Conservation (phyloP, 2,113 vertebrate species). For the Amia ocellicauda region DNA sequence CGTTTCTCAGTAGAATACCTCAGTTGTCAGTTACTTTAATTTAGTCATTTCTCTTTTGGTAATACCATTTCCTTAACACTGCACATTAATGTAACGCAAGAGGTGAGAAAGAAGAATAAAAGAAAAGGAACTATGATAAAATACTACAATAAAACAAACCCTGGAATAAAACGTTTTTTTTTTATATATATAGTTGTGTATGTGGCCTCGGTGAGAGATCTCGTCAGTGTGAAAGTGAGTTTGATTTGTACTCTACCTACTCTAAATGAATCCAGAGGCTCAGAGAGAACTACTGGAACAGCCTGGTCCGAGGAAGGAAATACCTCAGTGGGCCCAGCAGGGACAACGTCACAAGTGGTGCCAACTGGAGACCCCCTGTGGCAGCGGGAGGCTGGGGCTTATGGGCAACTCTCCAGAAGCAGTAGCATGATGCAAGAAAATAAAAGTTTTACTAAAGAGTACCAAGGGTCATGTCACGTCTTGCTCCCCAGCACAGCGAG, state of each 20-base stretch:
- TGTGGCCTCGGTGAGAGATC: slow-evolving; percentile 35
- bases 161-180: slow-evolving; percentile 23
- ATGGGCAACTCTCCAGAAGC: no score
- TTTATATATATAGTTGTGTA: slow-evolving; percentile 10
- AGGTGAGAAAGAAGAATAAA: slow-evolving; percentile 15
- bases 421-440: no score
- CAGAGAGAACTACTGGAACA: slow-evolving; percentile 7
- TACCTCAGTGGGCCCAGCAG: no score
- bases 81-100: slow-evolving; percentile 36
- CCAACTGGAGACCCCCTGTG: no score
- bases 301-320: not conserved
- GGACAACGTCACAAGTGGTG: no score
- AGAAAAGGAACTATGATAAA: slow-evolving; percentile 23
- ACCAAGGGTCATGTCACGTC: no score
- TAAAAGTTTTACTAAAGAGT: no score
- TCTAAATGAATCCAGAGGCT: no score
- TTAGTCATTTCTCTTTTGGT: slow-evolving; percentile 29
- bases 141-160: not conserved
- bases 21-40: slow-evolving; percentile 44
- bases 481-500: no score
- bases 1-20: slow-evolving; percentile 47
- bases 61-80: slow-evolving; percentile 38
- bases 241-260: slow-evolving; percentile 19
- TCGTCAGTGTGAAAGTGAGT: slow-evolving; percentile 19
- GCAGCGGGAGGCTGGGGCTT: no score